Evolutionary conservation across 1,140 invertebrate genomes (phyloP).

Genomic region (Leptinotarsa lineolata): DNA sequence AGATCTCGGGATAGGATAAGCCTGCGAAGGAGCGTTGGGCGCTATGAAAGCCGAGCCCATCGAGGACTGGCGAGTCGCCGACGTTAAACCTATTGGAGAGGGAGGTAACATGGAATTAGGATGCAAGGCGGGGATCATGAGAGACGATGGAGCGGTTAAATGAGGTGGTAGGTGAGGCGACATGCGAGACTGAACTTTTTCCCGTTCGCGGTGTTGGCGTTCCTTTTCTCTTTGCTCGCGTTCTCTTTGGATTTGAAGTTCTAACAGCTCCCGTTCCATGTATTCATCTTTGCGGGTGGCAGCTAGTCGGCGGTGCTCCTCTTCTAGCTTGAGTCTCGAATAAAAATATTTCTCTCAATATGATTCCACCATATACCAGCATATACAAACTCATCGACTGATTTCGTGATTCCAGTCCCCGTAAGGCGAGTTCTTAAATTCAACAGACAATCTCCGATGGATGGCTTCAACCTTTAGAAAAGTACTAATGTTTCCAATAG

Average conservation of each 20-base stretch:
- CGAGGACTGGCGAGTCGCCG: slow-evolving; percentile 44
- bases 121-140: slow-evolving; percentile 49
- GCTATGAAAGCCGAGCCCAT: slow-evolving; percentile 22
- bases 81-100: slow-evolving; percentile 39
- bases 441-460: too few species aligned
- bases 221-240: slow-evolving; percentile 53
- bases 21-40: slow-evolving; percentile 27
- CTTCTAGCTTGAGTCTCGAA: slow-evolving; percentile 65
- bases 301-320: slow-evolving; percentile 65
- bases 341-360: background rate
- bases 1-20: slow-evolving; percentile 47
- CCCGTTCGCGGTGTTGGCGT: slow-evolving; percentile 51
- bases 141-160: slow-evolving; percentile 38
- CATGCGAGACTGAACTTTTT: slow-evolving; percentile 50
- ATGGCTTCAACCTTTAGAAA: too few species aligned
- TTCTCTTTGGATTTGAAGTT: slow-evolving; percentile 57
- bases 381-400: too few species aligned
- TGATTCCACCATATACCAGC: too few species aligned
- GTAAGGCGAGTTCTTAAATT: too few species aligned
- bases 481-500: too few species aligned
- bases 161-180: slow-evolving; percentile 43
- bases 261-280: slow-evolving; percentile 58
- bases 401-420: too few species aligned
- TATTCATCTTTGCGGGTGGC: slow-evolving; percentile 60
- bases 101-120: slow-evolving; percentile 51